These are phyloP conservation scores for Amorpha juglandis DNA, from an alignment of 2,888 invertebrate species.

Conservation along the genomic window DNA sequence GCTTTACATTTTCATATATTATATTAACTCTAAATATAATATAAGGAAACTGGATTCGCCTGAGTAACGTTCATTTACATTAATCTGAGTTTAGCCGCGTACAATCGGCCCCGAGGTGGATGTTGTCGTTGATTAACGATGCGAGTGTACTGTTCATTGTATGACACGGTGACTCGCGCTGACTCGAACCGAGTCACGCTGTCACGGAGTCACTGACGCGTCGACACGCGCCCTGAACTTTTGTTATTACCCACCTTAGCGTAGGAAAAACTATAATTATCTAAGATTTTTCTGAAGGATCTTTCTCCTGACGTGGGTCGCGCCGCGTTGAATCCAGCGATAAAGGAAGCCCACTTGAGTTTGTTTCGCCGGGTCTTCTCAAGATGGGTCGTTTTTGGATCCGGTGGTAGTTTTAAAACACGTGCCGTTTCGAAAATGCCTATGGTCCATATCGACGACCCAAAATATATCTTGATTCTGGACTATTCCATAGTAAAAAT, in stretches of 20 bases:
- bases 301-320: too few species aligned
- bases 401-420: too few species aligned
- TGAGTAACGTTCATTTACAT: not conserved
- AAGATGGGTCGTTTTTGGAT: too few species aligned
- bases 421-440: too few species aligned
- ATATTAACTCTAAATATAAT: too few species aligned
- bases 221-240: constrained; percentile 31
- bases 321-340: too few species aligned
- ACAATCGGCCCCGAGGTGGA: constrained; percentile 61
- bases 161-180: constrained; percentile 42
- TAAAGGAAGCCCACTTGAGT: too few species aligned
- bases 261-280: not conserved
- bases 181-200: constrained; percentile 51
- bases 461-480: too few species aligned
- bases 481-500: too few species aligned
- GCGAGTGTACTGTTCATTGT: constrained; percentile 79
- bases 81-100: constrained; percentile 32
- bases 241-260: constrained; percentile 31
- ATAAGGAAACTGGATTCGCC: not conserved
- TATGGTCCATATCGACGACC: too few species aligned
- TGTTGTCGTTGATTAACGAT: constrained; percentile 77
- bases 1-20: too few species aligned
- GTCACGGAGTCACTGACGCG: constrained; percentile 48
- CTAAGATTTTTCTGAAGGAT: not conserved
- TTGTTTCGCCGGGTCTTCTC: too few species aligned